A percentile compares a stretch with the other conserved stretches of the same genome.
phyloP scores from a whole-genome alignment of 2,113 vertebrate genomes.

The Ploceus nigricollis region DNA sequence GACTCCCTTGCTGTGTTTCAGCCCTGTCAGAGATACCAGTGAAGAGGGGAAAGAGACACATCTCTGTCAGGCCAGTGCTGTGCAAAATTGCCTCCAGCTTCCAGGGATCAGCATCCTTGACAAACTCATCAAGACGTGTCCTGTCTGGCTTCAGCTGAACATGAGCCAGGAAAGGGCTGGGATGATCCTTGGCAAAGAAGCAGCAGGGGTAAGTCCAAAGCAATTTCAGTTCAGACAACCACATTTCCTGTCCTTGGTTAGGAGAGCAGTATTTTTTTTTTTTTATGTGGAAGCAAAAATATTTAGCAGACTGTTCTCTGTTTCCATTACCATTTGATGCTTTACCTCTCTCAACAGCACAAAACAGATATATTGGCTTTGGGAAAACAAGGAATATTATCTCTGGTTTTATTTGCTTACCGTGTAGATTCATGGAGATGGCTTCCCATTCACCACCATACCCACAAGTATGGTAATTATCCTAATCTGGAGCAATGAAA shows the following conservation, averaged over 20 bases:
- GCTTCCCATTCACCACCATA: not conserved
- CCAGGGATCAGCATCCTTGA: conserved; percentile 81
- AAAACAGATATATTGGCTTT: not conserved
- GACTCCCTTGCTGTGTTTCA: conserved; percentile 41
- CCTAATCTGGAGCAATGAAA: not conserved
- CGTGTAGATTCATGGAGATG: not conserved
- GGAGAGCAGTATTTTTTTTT: not conserved
- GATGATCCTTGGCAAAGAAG: conserved; percentile 76
- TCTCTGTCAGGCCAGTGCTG: not conserved
- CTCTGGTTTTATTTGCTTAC: not conserved
- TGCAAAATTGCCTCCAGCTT: conserved; percentile 10
- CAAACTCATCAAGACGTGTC: conserved; percentile 82
- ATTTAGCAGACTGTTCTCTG: not conserved
- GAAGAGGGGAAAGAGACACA: not conserved
- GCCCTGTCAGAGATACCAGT: not conserved
- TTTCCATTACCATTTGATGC: not conserved
- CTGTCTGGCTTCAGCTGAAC: conserved; percentile 85
- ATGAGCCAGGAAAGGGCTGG: conserved; percentile 69
- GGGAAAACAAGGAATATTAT: not conserved
- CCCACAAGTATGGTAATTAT: not conserved
- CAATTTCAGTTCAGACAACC: not conserved
- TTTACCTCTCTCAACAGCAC: not conserved
- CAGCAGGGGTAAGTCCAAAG: conserved; percentile 81
- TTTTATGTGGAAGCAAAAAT: not conserved
- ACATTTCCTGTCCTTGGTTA: not conserved